A percentile compares a stretch with the other conserved stretches of the same genome.
Conservation (phyloP, 2,888 invertebrate species). For the Habrosyne pyritoides region DNA sequence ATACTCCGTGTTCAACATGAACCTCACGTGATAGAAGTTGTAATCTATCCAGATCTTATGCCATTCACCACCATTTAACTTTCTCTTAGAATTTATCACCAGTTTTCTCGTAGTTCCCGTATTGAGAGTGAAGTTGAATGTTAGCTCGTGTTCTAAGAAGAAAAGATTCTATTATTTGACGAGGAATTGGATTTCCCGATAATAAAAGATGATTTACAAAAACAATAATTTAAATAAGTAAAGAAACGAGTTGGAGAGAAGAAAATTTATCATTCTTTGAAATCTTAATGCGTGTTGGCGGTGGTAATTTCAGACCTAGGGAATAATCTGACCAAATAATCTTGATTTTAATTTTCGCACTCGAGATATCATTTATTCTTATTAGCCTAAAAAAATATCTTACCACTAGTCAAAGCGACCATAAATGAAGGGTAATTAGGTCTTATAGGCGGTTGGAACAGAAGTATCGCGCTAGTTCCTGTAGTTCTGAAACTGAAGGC, state of each 20-base stretch:
- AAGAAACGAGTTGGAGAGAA: too few species aligned
- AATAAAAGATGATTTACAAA: too few species aligned
- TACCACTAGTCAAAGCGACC: slow-evolving; percentile 93
- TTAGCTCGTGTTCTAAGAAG: slow-evolving; percentile 90
- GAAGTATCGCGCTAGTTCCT: slow-evolving; percentile 93
- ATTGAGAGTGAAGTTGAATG: slow-evolving; percentile 94
- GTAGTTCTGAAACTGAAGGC: slow-evolving; percentile 97
- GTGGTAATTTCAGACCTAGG: too few species aligned
- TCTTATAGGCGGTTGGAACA: slow-evolving; percentile 95
- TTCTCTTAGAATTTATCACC: slow-evolving; percentile 91
- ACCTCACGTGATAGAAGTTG: slow-evolving; percentile 95
- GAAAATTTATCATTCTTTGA: too few species aligned
- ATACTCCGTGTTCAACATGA: slow-evolving; percentile 95
- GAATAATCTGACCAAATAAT: too few species aligned
- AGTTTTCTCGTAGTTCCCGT: slow-evolving; percentile 92
- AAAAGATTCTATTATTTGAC: too few species aligned
- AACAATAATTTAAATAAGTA: too few species aligned
- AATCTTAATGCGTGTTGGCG: too few species aligned
- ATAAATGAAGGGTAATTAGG: slow-evolving; percentile 95
- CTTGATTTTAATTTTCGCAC: too few species aligned
- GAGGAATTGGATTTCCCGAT: too few species aligned
- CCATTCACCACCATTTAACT: slow-evolving; percentile 96
- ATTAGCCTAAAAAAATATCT: slow-evolving; percentile 29
- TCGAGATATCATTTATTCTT: too few species aligned
- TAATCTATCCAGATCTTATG: slow-evolving; percentile 98